Evolutionary conservation across 1,140 invertebrate species (phyloP), one percentile per base, ranked within the genome.

Genomic region (Laodelphax striatellus): DNA sequence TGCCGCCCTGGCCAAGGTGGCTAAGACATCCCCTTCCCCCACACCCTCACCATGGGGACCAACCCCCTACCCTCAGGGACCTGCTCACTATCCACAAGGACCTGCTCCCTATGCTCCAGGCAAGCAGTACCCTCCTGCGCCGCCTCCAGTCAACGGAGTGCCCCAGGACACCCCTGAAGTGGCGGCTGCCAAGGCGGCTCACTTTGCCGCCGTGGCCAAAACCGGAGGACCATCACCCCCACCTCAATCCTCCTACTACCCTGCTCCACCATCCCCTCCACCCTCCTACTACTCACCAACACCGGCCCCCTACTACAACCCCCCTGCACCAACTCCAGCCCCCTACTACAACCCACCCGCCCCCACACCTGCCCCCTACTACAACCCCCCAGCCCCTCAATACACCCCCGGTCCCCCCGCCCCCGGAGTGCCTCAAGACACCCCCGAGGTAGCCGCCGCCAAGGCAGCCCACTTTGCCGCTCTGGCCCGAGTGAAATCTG

Each of bases 271-370:
- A 14, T 13, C n/a, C n/a, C 16, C 43, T 22, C 53, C 38, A 38
- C 5, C 41, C 4, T 28, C 21, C n/a, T 43, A n/a, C 19, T 10
- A 41, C 28, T n/a, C 24, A 34, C 28, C 21, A 3, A 28, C 52
- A 6, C 16, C 53, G 43, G 22, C 68, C 64, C 68, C 63, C 62
- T 67, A 66, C 65, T 69, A 59, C 28, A 17, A 22, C 28, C 58
- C 59, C 44, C 50, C 53, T 19, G 43, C 44, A 22, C 46, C 38
- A 0, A 43, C 16, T 34, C 24, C 38, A 22, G 16, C 44, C 5
- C 56, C 57, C 57, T 66, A 62, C 62, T 67, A 67, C 68, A 64
- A 71, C 67, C 64, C 61, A 71, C 41, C 19, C n/a, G 50, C 17
- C 5, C 22, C 44, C 13, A 38, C n/a, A 8, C 34, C 34, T 5